Conservation (phyloP, 2,797 vertebrate species). For the Trachops cirrhosus region DNA sequence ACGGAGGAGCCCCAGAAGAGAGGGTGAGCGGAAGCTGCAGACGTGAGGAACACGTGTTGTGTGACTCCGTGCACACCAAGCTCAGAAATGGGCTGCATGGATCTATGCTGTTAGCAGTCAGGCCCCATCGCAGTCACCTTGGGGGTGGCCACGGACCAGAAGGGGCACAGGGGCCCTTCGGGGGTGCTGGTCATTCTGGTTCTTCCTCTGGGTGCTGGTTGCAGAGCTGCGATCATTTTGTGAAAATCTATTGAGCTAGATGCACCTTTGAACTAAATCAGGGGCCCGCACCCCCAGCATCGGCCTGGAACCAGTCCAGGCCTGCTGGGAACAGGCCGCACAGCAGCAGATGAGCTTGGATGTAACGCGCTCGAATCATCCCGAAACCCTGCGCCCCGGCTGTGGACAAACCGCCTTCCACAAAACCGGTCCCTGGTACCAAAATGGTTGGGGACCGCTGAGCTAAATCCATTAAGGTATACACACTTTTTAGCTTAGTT, state of each 20-base stretch:
- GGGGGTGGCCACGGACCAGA: neutral
- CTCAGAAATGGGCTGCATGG: accelerated
- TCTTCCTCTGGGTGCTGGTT: neutral
- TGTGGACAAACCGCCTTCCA: neutral
- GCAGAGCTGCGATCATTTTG: too few species aligned
- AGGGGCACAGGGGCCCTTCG: accelerated
- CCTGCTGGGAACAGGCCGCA: neutral
- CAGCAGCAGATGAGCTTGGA: neutral
- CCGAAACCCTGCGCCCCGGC: neutral
- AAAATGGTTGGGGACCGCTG: neutral
- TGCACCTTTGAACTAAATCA: neutral
- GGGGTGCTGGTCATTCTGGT: too few species aligned
- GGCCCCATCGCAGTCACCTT: accelerated
- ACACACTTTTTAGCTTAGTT: neutral
- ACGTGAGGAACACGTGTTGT: accelerated
- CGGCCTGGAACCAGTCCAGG: neutral
- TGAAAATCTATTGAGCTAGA: too few species aligned
- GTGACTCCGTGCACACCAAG: accelerated
- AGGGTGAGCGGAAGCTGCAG: accelerated
- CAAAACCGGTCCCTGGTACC: neutral
- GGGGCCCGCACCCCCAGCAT: neutral
- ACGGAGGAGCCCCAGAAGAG: accelerated
- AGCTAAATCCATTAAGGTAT: neutral
- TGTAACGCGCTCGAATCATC: neutral
- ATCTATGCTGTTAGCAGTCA: accelerated